These are phyloP conservation scores for Leptinotarsa texana DNA, from an alignment of 1,140 invertebrate species.

Conservation along the genomic window DNA sequence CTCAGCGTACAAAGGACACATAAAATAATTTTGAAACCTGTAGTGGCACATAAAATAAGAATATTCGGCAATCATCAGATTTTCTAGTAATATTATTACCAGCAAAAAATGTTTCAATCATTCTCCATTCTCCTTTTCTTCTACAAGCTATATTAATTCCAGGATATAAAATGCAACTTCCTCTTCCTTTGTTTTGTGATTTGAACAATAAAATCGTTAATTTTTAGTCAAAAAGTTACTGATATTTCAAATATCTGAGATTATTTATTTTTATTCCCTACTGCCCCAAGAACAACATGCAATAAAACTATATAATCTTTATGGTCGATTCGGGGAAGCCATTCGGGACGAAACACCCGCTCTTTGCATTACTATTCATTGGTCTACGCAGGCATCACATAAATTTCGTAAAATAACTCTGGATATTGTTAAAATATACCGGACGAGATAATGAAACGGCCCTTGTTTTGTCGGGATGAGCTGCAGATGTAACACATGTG, in stretches of 20 bases:
- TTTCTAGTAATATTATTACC: too few relatives aligned
- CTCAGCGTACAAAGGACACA: too few relatives aligned
- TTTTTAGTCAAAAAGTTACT: too few relatives aligned
- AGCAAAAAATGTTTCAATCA: too few relatives aligned
- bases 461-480: not conserved
- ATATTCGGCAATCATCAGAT: too few relatives aligned
- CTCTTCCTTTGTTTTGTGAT: too few relatives aligned
- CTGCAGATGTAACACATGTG: not conserved
- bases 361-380: constrained; percentile 22
- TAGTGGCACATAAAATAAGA: too few relatives aligned
- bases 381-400: constrained; percentile 17
- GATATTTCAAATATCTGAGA: not conserved
- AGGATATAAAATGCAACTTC: too few relatives aligned
- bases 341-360: not conserved
- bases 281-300: constrained; percentile 1
- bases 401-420: constrained; percentile 2
- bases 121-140: too few relatives aligned
- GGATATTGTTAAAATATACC: constrained; percentile 23
- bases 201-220: too few relatives aligned
- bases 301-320: constrained; percentile 24
- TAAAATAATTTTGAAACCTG: too few relatives aligned
- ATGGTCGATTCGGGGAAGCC: not conserved
- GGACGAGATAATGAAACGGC: constrained; percentile 14
- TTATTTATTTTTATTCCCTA: not conserved
- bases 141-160: too few relatives aligned